phyloP scores from a whole-genome alignment of 2,797 vertebrate genomes.

The Acanthurus lineatus region DNA sequence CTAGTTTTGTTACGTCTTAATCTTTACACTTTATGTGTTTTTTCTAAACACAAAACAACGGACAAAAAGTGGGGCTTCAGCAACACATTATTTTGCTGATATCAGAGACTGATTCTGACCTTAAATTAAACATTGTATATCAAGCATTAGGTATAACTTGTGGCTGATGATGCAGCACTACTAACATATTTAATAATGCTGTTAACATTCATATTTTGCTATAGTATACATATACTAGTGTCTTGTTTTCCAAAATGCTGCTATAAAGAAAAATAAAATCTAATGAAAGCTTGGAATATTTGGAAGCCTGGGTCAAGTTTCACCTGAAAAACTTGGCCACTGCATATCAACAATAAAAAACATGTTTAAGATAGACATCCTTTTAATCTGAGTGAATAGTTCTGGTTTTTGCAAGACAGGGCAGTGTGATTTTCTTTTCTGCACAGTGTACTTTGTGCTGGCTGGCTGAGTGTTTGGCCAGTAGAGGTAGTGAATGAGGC shows the following conservation, averaged over 20 bases:
- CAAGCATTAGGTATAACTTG: not conserved
- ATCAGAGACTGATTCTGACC: conserved; percentile 2
- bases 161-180: not conserved
- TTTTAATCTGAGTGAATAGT: not conserved
- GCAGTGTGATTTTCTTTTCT: not conserved
- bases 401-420: not conserved
- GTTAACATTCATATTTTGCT: not conserved
- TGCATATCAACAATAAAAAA: conserved; percentile 1
- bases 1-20: not conserved
- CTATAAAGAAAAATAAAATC: not conserved
- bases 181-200: conserved; percentile 4
- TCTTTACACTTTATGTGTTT: not conserved
- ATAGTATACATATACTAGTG: not conserved
- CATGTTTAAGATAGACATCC: not conserved
- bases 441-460: not conserved
- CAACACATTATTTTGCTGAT: not conserved
- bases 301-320: conserved; percentile 5
- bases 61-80: not conserved
- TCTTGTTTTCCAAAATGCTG: conserved; percentile 1
- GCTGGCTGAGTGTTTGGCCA: not conserved
- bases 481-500: not conserved
- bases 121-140: conserved; percentile 1
- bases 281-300: conserved; percentile 23
- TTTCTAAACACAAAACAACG: not conserved
- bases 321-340: not conserved